Evolutionary conservation across 1,140 invertebrate genomes (phyloP), one percentile per base, ranked within the genome.

Genomic region (Atta cephalotes): DNA sequence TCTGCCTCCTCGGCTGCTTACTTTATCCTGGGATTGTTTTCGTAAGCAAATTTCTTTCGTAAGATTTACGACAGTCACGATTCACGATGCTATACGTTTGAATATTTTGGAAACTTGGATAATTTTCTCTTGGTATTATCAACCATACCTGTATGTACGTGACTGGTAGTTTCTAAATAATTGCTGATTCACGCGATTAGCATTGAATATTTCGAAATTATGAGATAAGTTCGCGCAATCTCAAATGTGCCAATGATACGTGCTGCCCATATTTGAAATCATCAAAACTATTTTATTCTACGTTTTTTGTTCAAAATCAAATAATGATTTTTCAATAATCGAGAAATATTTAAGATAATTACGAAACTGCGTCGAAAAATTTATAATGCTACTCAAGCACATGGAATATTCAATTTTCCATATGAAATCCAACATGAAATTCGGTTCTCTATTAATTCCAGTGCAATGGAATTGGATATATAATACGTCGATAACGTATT

Each of bases 11-110:
- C 14, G 60, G 82, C 21, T 68, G 82, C 77, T 85, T 85, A 85
- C 60, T 85, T 60, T 53, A 49, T 28, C 72, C 35, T 25, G 31
- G 25, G 16, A 72, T 78, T 66, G 65, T 85, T 85, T 85, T 85
- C 31, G 16, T 31, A 49, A 85, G n/a, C 35, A 85, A 56, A 79
- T 60, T 85, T 85, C 51, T 86, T 86, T 86, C 25, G 62, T 56
- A 66, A 66, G 62, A 85, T 85, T 79, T 66, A 53, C 77, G 53
- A 81, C 28, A 45, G 49, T 81, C 76, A 28, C 65, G 53, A 71
- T 62, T 81, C 76, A 28, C 65, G 53, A 81, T 62, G 14, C n/a
- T 63, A 31, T 2, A 53, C n/a, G 56, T 84, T 28, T 18, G 56
- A 45, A 45, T 14, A 63, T 76, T 72, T 82, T 70, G 9, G 51